phyloP scores from a whole-genome alignment of 1,140 invertebrate genomes.

The Diachasma alloeum region DNA sequence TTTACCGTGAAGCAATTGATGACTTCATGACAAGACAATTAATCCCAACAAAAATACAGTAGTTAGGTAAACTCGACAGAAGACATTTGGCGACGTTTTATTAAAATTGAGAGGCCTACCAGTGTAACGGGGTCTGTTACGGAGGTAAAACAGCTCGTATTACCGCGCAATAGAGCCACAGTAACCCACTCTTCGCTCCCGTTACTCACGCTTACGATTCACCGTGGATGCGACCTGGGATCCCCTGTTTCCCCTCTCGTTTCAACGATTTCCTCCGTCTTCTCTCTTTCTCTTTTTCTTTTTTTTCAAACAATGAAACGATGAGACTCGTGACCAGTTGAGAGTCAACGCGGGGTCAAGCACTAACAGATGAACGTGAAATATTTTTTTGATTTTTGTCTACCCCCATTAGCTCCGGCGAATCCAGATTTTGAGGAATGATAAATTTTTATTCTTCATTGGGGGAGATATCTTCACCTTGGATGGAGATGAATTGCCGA shows the following conservation, averaged over 20 bases:
- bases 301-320: neutral
- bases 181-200: slow-evolving; percentile 40
- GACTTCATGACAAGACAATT: too few species aligned
- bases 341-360: neutral
- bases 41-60: too few species aligned
- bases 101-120: too few species aligned
- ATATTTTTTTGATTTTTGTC: neutral
- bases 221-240: neutral
- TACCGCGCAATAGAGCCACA: slow-evolving; percentile 33
- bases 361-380: neutral
- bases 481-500: neutral
- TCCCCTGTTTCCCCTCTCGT: neutral
- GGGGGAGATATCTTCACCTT: too few species aligned
- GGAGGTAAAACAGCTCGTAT: neutral
- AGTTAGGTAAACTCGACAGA: too few species aligned
- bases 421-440: too few species aligned
- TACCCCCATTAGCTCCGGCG: neutral
- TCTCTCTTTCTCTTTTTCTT: neutral
- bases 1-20: too few species aligned
- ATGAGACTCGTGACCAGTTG: neutral
- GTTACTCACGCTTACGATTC: slow-evolving; percentile 29
- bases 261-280: neutral
- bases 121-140: slow-evolving; percentile 30
- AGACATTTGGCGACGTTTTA: too few species aligned
- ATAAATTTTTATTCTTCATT: too few species aligned